Conservation (phyloP, 2,888 invertebrate species). For the Epinotia ramella region DNA sequence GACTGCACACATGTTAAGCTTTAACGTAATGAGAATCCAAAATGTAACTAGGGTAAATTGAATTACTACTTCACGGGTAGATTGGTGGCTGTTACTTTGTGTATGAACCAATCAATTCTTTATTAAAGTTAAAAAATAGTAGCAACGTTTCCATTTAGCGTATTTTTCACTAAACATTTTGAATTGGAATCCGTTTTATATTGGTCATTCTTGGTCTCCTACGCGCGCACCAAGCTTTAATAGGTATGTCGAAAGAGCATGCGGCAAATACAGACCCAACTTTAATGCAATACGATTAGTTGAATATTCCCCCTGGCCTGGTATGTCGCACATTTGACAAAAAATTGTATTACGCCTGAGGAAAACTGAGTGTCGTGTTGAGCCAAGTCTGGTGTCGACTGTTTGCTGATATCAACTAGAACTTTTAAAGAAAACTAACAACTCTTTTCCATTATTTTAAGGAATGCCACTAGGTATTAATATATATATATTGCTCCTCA, state of each 20-base stretch:
- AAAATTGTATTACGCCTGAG: background rate
- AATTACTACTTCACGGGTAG: background rate
- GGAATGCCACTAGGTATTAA: background rate
- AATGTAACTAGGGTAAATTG: background rate
- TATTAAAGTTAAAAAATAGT: too few species aligned
- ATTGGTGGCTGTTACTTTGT: background rate
- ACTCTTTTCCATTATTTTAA: background rate
- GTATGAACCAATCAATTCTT: too few species aligned
- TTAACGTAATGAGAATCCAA: constrained; percentile 11
- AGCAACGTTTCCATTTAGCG: too few species aligned
- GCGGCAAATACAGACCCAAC: too few species aligned
- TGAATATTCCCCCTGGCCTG: background rate
- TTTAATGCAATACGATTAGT: background rate
- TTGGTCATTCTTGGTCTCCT: background rate
- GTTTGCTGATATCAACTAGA: background rate
- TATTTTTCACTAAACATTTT: background rate
- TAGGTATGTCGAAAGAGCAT: too few species aligned
- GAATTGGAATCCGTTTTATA: background rate
- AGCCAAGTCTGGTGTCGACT: background rate
- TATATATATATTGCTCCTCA: background rate
- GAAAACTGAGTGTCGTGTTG: background rate
- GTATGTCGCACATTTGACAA: background rate
- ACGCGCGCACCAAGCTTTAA: too few species aligned
- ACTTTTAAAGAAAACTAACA: background rate
- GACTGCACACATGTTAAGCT: constrained; percentile 24